Evolutionary conservation across 2,888 invertebrate genomes (phyloP).

Genomic region (Heliconius sara): DNA sequence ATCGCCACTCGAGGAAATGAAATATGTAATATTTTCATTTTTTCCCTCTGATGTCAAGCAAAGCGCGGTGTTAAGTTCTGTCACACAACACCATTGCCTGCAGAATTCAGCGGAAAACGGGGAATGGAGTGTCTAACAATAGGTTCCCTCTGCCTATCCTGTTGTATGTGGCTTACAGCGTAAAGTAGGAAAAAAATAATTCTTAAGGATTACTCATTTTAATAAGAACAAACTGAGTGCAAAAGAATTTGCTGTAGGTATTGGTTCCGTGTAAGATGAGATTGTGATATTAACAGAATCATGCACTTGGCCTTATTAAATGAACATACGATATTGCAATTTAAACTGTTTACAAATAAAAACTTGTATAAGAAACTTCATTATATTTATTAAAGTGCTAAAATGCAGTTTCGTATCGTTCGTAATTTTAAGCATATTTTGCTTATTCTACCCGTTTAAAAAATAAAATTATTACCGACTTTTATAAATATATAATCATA

Average conservation of each 20-base stretch:
- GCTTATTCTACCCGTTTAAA: conserved; percentile 1
- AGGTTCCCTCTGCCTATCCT: too few relatives aligned
- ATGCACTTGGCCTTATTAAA: conserved; percentile 13
- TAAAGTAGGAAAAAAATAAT: neutral
- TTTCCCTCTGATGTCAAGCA: too few relatives aligned
- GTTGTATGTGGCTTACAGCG: too few relatives aligned
- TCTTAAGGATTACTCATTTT: neutral
- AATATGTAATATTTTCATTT: too few relatives aligned
- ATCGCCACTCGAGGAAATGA: too few relatives aligned
- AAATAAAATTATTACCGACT: neutral
- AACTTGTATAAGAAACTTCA: neutral
- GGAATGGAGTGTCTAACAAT: too few relatives aligned
- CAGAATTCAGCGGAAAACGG: too few relatives aligned
- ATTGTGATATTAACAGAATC: neutral
- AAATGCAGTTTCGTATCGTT: neutral
- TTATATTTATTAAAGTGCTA: neutral
- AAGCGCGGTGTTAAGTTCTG: too few relatives aligned
- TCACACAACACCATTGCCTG: too few relatives aligned
- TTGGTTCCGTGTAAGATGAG: neutral
- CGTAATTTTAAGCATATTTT: neutral
- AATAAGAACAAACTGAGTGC: neutral
- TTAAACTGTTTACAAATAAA: neutral
- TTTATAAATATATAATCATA: too few relatives aligned
- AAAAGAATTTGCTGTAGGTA: neutral
- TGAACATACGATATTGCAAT: neutral